Base-by-base conservation (phyloP, 2,113 vertebrate species). In the Paracanthobrama guichenoti region DNA sequence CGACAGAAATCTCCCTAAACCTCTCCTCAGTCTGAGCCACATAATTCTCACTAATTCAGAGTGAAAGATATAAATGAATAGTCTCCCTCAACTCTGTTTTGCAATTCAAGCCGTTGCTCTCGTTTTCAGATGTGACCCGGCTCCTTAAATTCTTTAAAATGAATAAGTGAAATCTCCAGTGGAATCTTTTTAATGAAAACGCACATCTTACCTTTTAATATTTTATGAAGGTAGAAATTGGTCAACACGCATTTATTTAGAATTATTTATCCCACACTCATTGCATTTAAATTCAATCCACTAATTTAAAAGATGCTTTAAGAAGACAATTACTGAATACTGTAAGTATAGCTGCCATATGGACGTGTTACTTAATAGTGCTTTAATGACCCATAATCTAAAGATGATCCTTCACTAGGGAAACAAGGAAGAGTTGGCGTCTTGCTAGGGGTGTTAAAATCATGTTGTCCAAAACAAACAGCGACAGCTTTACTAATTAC, bases 401-500 rank as follows among this genome's bases (percentile, higher is more conserved):
- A 24, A 79, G n/a, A 62, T 2, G 14, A 44, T 79, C 7, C 57
- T 73, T 60, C 76, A 62, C n/a, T 44, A 16, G 57, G 31, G 6
- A 60, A 44, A 26, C 44, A 44, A 60, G 22, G 39, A 79, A 42
- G 0, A 79, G 24, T 9, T 24, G 31, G 22, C 60, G 57, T 26
- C 35, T 73, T 73, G 12, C n/a, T 48, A 42, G 42, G 42, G 42
- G 69, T 73, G 42, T 46, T 72, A 72, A 72, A 71, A 71, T 71
- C 20, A 42, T 6, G 2, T 24, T 11, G 11, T n/a, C 39, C 20
- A 44, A 78, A 13, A 78, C 55, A 78, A 44, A 22, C 6, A 26
- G 20, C 55, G 60, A 78, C 2, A 42, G 11, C 35, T 78, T 44
- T 62, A 60, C 12, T 20, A 18, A 62, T 79, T 62, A 26, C 39